A percentile compares a stretch with the other conserved stretches of the same genome.
phyloP scores from a whole-genome alignment of 2,888 invertebrate genomes.

The Dysmachus trigonus region DNA sequence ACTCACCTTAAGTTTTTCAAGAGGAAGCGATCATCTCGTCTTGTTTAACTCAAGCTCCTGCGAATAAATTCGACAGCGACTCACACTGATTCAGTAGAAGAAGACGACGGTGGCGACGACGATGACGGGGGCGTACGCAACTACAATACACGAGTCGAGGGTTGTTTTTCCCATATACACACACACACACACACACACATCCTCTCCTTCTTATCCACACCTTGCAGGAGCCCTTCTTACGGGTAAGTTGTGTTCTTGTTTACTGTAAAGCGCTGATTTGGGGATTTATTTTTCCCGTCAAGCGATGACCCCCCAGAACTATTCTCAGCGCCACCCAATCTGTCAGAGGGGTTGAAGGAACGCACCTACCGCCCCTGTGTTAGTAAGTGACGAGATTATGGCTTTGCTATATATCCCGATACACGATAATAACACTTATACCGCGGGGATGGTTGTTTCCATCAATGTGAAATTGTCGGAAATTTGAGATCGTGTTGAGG shows the following conservation, averaged over 20 bases:
- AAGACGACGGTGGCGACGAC: neutral
- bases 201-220: neutral
- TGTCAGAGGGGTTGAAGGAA: conserved; percentile 24
- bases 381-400: conserved; percentile 32
- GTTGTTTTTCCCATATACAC: neutral
- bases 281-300: conserved; percentile 34
- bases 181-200: too few species aligned
- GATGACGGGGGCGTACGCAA: conserved; percentile 26
- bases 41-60: conserved; percentile 9
- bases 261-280: conserved; percentile 36
- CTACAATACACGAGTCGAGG: conserved; percentile 8
- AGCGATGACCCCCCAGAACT: neutral
- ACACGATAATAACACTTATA: conserved; percentile 35
- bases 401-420: conserved; percentile 28
- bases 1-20: neutral
- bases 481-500: conserved; percentile 51
- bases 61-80: neutral
- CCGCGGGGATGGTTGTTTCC: conserved; percentile 23
- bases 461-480: conserved; percentile 50
- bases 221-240: neutral
- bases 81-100: neutral
- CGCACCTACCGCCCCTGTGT: conserved; percentile 3
- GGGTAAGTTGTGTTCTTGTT: conserved; percentile 38
- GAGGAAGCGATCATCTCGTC: conserved; percentile 41
- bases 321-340: neutral